Evolutionary conservation across 2,797 vertebrate species (phyloP), one percentile per base, ranked within the genome.

Genomic region (Hephaestus fuliginosus): DNA sequence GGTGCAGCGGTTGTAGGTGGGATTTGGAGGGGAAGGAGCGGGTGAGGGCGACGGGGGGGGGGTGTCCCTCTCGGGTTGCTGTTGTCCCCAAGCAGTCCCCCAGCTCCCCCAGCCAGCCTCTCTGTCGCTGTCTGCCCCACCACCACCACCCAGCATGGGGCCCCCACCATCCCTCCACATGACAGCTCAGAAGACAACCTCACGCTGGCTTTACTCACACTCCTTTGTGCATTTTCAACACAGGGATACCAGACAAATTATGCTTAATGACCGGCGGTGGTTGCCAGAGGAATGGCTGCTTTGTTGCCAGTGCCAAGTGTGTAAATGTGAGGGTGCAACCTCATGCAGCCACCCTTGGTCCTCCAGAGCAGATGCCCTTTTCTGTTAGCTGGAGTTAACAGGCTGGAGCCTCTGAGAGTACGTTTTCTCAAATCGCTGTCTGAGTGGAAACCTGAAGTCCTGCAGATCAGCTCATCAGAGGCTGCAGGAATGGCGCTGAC

Each of bases 161-260:
- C 91, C 91, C 90, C 89, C 92, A 88, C 90, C 90, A 88, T 93
- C 91, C 93, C 89, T 81, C 82, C 72, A 87, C 91, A 93, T 82
- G 91, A 92, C 92, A 94, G 91, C 84, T 91, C 89, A 56, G 87
- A 94, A 94, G 91, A 96, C 89, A 85, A 88, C 67, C 94, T 94
- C 91, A 91, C 86, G 87, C 92, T 94, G 93, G 92, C 92, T 95
- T 83, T 78, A 83, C 89, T 90, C 80, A 74, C 86, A 65, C 86
- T 89, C 86, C 86, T 94, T 93, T 92, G 91, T 93, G 90, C 91
- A 39, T 91, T 95, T 89, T 80, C 79, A 81, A 91, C 89, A 92
- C 93, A 86, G 87, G 89, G 93, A 94, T 93, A 92, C 90, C 94
- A 96, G 95, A 95, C 92, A 94, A 91, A 93, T 92, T 79, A 74